Evolutionary conservation across 2,797 vertebrate genomes (phyloP), one percentile per base, ranked within the genome.

Genomic region (Falco peregrinus): DNA sequence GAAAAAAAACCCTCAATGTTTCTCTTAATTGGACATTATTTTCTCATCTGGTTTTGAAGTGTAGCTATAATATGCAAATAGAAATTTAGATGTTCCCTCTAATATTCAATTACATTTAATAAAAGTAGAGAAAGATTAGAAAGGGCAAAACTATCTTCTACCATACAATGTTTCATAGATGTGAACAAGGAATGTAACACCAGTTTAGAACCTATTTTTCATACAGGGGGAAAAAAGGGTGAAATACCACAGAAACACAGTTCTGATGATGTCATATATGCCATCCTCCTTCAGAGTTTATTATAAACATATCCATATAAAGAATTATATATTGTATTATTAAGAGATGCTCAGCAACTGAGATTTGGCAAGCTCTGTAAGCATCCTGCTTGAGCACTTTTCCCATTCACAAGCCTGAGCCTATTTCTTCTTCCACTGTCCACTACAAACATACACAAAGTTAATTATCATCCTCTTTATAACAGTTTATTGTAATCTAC

Each of bases 1-100:
- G 16, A 35, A 88, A 70, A 84, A 84, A 54, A 0, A 6, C 0
- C 2, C 4, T 48, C 48, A 63, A 1, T 33, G 25, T 13, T 53
- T 87, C 65, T 71, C 48, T 81, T 81, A n/a, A 50, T 9, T 33
- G 39, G 21, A 19, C 21, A 16, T 2, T 48, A 53, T 43, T 84
- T 75, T 78, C 57, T 64, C 74, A 82, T 50, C 10, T 71, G 12
- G 33, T 47, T 88, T 89, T 64, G 26, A 94, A 39, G 13, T 16
- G 24, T 21, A 65, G 33, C 24, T 85, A 26, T 56, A 63, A 51
- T 17, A 71, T 7, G n/a, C 18, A 86, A 83, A 59, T 64, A 65
- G 4, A 35, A 67, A 68, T 41, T 16, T 20, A 1, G 35, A 64
- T 29, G 16, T 45, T 48, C 16, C 22, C 39, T 69, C 20, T 71